A percentile compares a stretch with the other conserved stretches of the same genome.
phyloP scores from a whole-genome alignment of 2,113 vertebrate genomes.

The Nerophis ophidion region DNA sequence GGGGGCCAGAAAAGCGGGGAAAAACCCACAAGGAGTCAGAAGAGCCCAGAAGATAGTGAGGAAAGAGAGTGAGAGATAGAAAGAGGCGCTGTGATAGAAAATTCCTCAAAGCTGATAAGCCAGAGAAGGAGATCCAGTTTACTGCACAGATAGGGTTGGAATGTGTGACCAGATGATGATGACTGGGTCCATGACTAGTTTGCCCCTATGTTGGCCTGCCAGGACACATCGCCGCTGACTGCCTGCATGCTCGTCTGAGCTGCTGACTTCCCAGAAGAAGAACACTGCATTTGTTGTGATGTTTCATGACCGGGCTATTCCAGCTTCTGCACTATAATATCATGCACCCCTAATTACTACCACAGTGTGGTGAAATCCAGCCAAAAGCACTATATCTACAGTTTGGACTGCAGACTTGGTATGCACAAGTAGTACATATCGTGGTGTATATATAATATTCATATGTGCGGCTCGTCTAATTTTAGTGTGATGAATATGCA shows the following conservation, averaged over 20 bases:
- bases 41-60: conserved; percentile 41
- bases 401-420: conserved; percentile 12
- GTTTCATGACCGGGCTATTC: conserved; percentile 24
- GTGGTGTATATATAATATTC: conserved; percentile 38
- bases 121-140: conserved; percentile 76
- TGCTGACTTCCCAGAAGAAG: conserved; percentile 38
- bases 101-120: conserved; percentile 78
- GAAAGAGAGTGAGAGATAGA: conserved; percentile 31
- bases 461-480: conserved; percentile 35
- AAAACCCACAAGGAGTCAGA: conserved; percentile 26
- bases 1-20: conserved; percentile 48
- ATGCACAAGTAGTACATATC: conserved; percentile 25
- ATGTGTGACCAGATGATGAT: conserved; percentile 73
- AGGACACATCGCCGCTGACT: conserved; percentile 62
- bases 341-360: conserved; percentile 38
- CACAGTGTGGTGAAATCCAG: conserved; percentile 8
- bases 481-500: conserved; percentile 33
- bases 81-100: conserved; percentile 63
- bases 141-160: conserved; percentile 77
- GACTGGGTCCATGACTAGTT: conserved; percentile 64
- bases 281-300: conserved; percentile 24
- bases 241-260: conserved; percentile 40
- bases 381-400: conserved; percentile 35
- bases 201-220: conserved; percentile 70
- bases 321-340: conserved; percentile 34